Conservation (phyloP, 1,140 invertebrate species). For the Drosophila gunungcola region DNA sequence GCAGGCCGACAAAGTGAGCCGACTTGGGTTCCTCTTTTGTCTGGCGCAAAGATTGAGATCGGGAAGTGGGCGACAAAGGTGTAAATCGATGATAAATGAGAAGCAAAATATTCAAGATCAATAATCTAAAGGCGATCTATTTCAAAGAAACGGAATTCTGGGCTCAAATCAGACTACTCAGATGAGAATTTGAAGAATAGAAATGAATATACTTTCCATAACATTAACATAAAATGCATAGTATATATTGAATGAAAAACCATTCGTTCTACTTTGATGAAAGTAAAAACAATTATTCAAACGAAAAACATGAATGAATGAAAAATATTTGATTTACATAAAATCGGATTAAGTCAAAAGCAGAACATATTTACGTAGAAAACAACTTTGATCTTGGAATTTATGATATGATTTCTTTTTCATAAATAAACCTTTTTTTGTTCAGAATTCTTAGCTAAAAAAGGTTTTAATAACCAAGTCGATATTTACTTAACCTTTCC, state of each 20-base stretch:
- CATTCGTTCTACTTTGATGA: no score
- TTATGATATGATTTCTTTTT: no score
- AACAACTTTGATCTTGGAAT: no score
- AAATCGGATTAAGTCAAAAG: no score
- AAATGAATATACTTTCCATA: neutral
- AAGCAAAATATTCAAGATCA: slow-evolving; percentile 17
- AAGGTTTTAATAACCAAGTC: no score
- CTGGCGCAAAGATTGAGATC: slow-evolving; percentile 29
- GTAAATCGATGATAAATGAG: slow-evolving; percentile 41
- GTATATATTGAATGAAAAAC: neutral
- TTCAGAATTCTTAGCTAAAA: no score
- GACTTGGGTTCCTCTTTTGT: slow-evolving; percentile 23
- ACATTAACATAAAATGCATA: neutral
- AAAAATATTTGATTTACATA: no score
- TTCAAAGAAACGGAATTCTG: slow-evolving; percentile 9
- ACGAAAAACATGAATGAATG: no score
- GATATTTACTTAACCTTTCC: no score
- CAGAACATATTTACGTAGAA: no score
- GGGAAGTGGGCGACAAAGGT: slow-evolving; percentile 51
- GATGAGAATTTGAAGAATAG: neutral
- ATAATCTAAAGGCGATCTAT: neutral
- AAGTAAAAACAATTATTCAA: no score
- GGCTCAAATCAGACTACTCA: slow-evolving; percentile 2
- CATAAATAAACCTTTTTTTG: no score
- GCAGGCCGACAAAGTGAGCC: slow-evolving; percentile 32